These are phyloP conservation scores for Phoxinus dragarum DNA, from an alignment of 2,797 vertebrate genomes.

Conservation along the genomic window DNA sequence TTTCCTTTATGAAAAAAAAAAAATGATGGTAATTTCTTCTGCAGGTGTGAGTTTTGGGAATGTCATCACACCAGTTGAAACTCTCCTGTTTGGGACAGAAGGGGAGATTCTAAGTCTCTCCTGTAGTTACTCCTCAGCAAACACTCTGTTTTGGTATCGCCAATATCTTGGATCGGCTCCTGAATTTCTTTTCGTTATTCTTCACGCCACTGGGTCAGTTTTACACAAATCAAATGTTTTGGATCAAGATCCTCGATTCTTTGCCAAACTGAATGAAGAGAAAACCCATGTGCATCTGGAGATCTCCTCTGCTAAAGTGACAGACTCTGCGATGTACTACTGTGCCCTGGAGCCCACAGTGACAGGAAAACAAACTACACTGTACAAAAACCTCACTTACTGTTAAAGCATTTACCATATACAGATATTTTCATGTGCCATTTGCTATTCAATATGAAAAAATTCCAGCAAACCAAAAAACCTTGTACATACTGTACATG, in stretches of 20 bases:
- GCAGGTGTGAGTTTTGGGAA: conserved; percentile 26
- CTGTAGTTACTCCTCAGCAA: conserved; percentile 42
- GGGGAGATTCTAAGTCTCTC: conserved; percentile 23
- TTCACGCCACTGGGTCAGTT: not conserved
- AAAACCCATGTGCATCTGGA: not conserved
- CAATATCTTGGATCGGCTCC: conserved; percentile 21
- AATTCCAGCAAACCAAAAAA: not conserved
- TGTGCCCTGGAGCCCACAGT: conserved; percentile 50
- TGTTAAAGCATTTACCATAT: not conserved
- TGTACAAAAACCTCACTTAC: conserved; percentile 31
- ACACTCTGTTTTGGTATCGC: conserved; percentile 24
- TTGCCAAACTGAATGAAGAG: not conserved
- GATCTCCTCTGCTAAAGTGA: conserved; percentile 10
- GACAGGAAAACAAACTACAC: conserved; percentile 28
- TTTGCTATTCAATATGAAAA: not conserved
- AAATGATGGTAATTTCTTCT: not conserved
- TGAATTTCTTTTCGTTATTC: conserved; percentile 14
- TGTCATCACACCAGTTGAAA: not conserved
- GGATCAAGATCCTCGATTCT: not conserved
- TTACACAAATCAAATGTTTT: not conserved
- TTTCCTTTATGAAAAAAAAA: not conserved
- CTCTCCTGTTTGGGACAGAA: not conserved
- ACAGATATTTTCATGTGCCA: not conserved
- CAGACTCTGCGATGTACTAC: conserved; percentile 47
- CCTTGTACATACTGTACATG: not conserved